Conservation (phyloP, 2,797 vertebrate genomes). For the Urosaurus nigricauda region DNA sequence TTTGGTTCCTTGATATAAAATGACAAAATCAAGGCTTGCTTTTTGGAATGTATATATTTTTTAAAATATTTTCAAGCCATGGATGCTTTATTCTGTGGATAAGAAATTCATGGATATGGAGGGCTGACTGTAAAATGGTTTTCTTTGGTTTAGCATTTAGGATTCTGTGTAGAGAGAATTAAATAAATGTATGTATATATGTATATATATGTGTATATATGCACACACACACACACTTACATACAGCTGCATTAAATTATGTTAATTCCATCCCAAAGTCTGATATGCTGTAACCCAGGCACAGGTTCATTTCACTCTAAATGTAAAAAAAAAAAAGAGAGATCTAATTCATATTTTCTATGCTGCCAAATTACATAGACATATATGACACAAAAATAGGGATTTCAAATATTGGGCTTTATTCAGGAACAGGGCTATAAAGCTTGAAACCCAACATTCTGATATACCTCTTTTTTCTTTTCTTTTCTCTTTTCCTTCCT, state of each 20-base stretch:
- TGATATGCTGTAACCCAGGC: neutral
- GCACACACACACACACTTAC: too few relatives aligned
- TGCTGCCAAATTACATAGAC: neutral
- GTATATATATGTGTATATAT: too few relatives aligned
- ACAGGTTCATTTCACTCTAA: neutral
- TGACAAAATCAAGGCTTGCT: too few relatives aligned
- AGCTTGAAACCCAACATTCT: neutral
- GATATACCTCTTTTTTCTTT: neutral
- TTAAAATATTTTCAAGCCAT: too few relatives aligned
- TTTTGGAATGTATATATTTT: too few relatives aligned
- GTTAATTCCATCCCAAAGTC: neutral
- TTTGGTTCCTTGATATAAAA: too few relatives aligned
- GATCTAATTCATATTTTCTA: neutral
- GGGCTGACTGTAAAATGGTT: neutral
- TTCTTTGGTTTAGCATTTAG: neutral
- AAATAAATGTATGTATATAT: too few relatives aligned
- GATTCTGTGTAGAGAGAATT: neutral
- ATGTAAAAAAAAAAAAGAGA: neutral
- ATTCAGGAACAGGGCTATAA: neutral
- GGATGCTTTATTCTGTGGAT: too few relatives aligned
- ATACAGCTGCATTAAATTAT: neutral
- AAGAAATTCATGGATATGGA: too few relatives aligned
- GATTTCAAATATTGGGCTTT: neutral
- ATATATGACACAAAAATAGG: too few relatives aligned
- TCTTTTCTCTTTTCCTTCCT: neutral